phyloP scores from a whole-genome alignment of 1,140 invertebrate species.

The Lineus longissimus region DNA sequence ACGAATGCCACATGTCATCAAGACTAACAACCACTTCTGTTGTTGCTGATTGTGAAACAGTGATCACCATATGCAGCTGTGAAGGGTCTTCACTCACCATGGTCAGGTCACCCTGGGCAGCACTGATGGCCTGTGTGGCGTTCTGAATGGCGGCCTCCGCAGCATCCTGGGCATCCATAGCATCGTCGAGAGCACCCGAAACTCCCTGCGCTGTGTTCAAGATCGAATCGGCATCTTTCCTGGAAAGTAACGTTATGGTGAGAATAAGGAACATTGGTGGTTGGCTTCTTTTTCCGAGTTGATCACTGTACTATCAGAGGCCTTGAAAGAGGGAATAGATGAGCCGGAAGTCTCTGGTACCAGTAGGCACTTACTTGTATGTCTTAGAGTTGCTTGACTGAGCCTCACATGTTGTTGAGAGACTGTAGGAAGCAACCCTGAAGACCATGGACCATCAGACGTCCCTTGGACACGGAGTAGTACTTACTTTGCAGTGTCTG shows the following conservation, averaged over 20 bases:
- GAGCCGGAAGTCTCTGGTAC: too few species aligned
- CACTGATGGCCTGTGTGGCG: constrained; percentile 73
- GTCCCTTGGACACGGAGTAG: too few species aligned
- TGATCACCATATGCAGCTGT: not conserved
- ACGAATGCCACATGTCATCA: not conserved
- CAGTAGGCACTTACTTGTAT: too few species aligned
- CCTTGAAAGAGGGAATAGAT: too few species aligned
- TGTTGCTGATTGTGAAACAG: not conserved
- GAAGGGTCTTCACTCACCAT: constrained; percentile 50
- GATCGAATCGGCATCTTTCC: constrained; percentile 57
- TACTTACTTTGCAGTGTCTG: constrained; percentile 71
- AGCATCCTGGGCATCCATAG: constrained; percentile 70
- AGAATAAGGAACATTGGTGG: too few species aligned
- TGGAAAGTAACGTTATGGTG: constrained; percentile 35
- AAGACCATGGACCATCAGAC: too few species aligned
- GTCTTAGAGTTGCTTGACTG: too few species aligned
- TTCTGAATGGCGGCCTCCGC: constrained; percentile 74
- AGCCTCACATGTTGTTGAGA: too few species aligned
- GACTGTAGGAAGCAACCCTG: too few species aligned
- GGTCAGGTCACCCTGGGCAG: constrained; percentile 70
- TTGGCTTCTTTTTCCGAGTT: too few species aligned
- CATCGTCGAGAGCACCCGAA: constrained; percentile 62
- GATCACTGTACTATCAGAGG: too few species aligned
- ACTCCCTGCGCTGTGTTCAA: constrained; percentile 61
- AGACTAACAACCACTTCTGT: not conserved